Percentiles rank a stretch among this genome's conserved stretches.
phyloP scores from a whole-genome alignment of 2,113 vertebrate species.

The Rhinichthys klamathensis region DNA sequence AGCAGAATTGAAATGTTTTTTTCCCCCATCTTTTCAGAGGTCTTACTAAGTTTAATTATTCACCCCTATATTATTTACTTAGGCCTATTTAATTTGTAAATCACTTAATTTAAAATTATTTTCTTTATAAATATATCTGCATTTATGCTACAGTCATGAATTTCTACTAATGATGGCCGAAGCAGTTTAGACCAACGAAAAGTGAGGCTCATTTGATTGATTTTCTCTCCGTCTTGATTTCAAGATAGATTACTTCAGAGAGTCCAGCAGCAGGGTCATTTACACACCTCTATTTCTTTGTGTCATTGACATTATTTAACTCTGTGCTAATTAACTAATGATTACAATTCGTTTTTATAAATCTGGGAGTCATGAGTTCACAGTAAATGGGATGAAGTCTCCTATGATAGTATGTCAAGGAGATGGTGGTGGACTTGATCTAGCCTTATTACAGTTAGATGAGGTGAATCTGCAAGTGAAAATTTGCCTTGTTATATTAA shows the following conservation, averaged over 20 bases:
- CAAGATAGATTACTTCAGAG: neutral
- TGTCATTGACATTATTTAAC: conserved; percentile 11
- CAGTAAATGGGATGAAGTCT: conserved; percentile 1
- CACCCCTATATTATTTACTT: neutral
- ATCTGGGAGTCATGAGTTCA: conserved; percentile 13
- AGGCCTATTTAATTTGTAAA: neutral
- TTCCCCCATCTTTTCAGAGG: neutral
- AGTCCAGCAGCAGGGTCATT: conserved; percentile 8
- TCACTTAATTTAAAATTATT: neutral
- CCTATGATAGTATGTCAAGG: neutral
- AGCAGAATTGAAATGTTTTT: neutral
- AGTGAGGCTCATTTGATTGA: conserved; percentile 13
- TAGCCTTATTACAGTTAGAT: neutral
- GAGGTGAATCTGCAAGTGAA: neutral
- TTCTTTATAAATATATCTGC: no score
- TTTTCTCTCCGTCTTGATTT: conserved; percentile 26
- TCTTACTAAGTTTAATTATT: neutral
- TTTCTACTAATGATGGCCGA: neutral
- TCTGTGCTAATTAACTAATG: conserved; percentile 14
- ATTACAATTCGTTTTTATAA: neutral
- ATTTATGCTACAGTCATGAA: neutral
- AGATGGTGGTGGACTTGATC: neutral
- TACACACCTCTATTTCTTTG: neutral
- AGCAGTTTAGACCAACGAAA: conserved; percentile 20
- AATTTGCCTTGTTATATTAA: neutral